phyloP scores from a whole-genome alignment of 2,113 vertebrate species.

The Jacana jacana region DNA sequence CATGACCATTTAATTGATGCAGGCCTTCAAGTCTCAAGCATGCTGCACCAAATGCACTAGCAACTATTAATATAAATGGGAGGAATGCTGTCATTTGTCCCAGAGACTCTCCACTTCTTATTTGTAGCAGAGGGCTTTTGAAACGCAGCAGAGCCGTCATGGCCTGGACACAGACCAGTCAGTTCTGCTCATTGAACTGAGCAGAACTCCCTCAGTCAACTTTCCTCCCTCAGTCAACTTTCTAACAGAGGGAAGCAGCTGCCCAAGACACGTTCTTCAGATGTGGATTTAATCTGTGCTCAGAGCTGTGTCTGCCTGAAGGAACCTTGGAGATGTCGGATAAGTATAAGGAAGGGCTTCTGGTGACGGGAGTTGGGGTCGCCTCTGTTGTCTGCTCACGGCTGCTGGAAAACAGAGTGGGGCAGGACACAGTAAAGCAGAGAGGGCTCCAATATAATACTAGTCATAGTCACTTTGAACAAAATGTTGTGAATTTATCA shows the following conservation, averaged over 20 bases:
- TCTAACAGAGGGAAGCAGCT: neutral
- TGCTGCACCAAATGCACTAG: neutral
- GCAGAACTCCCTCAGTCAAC: no score
- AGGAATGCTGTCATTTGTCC: neutral
- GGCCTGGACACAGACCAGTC: no score
- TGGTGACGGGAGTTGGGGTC: neutral
- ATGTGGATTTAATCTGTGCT: neutral
- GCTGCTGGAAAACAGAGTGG: neutral
- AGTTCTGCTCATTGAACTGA: no score
- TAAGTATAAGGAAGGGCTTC: neutral
- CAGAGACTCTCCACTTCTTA: neutral
- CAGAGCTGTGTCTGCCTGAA: neutral
- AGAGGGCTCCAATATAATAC: neutral
- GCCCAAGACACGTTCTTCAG: neutral
- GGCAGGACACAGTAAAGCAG: fast-evolving
- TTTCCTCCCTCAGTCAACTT: neutral
- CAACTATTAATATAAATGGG: neutral
- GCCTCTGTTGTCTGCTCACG: neutral
- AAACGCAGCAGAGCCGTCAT: neutral
- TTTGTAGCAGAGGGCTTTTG: neutral
- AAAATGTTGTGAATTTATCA: neutral
- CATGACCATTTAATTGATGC: neutral
- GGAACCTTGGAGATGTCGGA: neutral
- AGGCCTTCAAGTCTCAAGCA: neutral
- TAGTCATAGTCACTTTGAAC: neutral